Evolutionary conservation across 23 tunicate genomes (phyloP), one percentile per base, ranked within the genome.

Genomic region (Ciona savignyi): DNA sequence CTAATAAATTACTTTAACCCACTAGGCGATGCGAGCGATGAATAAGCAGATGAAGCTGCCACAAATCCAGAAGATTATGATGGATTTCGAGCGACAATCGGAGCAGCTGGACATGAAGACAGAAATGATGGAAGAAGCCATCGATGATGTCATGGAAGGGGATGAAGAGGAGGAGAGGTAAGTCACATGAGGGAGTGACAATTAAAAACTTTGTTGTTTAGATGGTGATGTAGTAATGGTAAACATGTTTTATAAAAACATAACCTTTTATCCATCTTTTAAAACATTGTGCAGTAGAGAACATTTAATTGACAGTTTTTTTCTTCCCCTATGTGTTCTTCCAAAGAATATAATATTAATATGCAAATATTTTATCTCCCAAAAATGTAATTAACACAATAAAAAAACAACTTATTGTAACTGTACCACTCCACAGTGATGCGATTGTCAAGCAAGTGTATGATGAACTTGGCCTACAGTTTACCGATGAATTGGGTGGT

Each of bases 51-150:
- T 95, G 99, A 88, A 95, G 62, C 78, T 95, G 68, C 99, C 99
- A 27, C 99, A 95, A 77, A 89, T 95, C 0, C 99, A 95, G 48
- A 95, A 95, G 69, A 95, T 95, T 25, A 89, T 95, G 99, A 86
- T 79, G 66, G 99, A 95, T 27, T 95, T 95, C 70, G 96, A 95
- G 51, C 83, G 84, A 42, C 99, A 95, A 68, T 73, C 81, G 19
- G 99, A 95, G 75, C 78, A 83, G 80, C 78, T 95, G 74, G 93
- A 89, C 74, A 95, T 95, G 99, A 95, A 95, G 62, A 72, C 79
- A 27, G 99, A 95, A 66, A 95, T 95, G 99, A 95, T 95, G 99
- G 95, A 95, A 71, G 99, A 95, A 66, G 93, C 87, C 0, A 89
- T 95, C 32, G 99, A 95, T 81, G 99, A 95, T 83, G 96, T 95